Evolutionary conservation across 1,140 invertebrate genomes (phyloP), one percentile per base, ranked within the genome.

Genomic region (Drosophila trapezifrons): DNA sequence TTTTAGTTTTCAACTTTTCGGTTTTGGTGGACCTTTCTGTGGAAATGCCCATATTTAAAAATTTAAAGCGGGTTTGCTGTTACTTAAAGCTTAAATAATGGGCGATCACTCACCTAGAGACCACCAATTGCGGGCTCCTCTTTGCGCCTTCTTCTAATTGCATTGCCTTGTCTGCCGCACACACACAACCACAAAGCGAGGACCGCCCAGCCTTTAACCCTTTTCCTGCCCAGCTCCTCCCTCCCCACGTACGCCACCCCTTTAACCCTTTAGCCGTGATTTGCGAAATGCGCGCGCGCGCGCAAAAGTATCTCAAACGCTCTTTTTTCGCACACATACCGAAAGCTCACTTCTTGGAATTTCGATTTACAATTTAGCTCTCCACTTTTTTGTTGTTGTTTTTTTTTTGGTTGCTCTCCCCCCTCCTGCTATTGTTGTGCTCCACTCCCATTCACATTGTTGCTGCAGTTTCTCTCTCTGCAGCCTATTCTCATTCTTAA

Each of bases 331-430:
- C 65, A 73, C 78, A 74, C 69, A 59, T 56, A 66, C 47, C 55
- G 54, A 80, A 72, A 84, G 73, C 80, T 64, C 73, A 75, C 52
- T 89, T 89, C 84, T 84, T 84, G 84, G 84, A 89, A 89, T 89
- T 87, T 89, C 84, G 84, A 89, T 87, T 87, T 87, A 89, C 84
- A 87, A 89, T 87, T 87, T 89, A 84, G 69, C 70, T 87, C 83
- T 87, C 80, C 66, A 81, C 63, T 62, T 76, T 76, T 72, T 86
- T 65, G 55, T 40, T 63, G 38, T 60, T 43, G 56, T 81, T 42
- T 76, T 60, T 47, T 64, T 55, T 65, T 55, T 51, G 18, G n/a
- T 58, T 67, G 49, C 51, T 54, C 56, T 56, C 49, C 59, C 75
- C 57, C 75, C 59, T 58, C 43, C 42, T 25, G 79, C 65, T 85